Percentiles rank a stretch among this genome's conserved stretches.
Conservation (phyloP, 1,140 invertebrate genomes). For the Drosophila simulans region DNA sequence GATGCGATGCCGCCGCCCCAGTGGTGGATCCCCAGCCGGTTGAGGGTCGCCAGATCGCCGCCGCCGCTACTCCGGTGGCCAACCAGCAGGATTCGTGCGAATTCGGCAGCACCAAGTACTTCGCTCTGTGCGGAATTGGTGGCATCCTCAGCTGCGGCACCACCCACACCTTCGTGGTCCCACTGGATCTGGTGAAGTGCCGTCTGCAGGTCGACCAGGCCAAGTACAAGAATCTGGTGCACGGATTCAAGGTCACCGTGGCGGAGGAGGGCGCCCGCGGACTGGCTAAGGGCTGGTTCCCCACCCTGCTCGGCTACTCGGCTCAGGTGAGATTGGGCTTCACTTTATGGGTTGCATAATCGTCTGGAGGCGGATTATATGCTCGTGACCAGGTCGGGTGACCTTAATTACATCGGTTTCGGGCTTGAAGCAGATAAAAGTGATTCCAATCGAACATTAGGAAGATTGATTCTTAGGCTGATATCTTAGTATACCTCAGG, state of each 20-base stretch:
- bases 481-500: not conserved
- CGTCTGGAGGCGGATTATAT: not conserved
- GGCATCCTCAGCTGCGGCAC: slow-evolving; percentile 96
- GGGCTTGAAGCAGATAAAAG: not conserved
- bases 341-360: slow-evolving; percentile 5
- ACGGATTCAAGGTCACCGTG: slow-evolving; percentile 89
- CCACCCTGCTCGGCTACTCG: slow-evolving; percentile 93
- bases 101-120: slow-evolving; percentile 97
- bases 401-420: slow-evolving; percentile 17
- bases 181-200: slow-evolving; percentile 98
- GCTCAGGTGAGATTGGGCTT: slow-evolving; percentile 86
- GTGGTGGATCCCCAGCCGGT: slow-evolving; percentile 83
- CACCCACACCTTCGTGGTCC: slow-evolving; percentile 94
- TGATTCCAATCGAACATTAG: not conserved
- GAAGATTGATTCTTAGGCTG: not conserved
- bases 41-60: slow-evolving; percentile 85
- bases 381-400: slow-evolving; percentile 29
- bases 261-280: slow-evolving; percentile 90
- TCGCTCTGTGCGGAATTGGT: slow-evolving; percentile 96
- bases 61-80: slow-evolving; percentile 86
- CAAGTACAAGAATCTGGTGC: slow-evolving; percentile 90
- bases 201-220: slow-evolving; percentile 90
- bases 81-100: slow-evolving; percentile 91
- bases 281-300: slow-evolving; percentile 92
- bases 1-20: slow-evolving; percentile 86